Evolutionary conservation across 2,888 invertebrate species (phyloP), one percentile per base, ranked within the genome.

Genomic region (Pristionchus maxplancki): DNA sequence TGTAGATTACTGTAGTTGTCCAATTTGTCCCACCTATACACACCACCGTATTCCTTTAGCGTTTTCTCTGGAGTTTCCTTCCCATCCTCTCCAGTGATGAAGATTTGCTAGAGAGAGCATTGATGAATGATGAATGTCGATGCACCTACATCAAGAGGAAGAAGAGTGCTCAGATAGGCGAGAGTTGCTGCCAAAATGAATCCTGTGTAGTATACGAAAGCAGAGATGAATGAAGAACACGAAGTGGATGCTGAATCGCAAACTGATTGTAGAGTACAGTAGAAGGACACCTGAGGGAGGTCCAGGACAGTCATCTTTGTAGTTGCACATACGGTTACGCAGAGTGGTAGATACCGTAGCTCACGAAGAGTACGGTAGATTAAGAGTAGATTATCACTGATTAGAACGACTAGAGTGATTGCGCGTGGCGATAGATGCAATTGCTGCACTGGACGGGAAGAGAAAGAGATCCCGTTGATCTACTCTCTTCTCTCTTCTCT

Each of bases 271-370:
- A 11, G 74, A 20, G 40, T 74, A 40, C 24, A 28, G 40, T 37
- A 74, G 74, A 74, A 24, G 11, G 74, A 20, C 0, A 78, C 78
- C 78, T 78, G 78, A 78, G 20, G 78, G 78, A 5, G 34, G 34
- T 28, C 82, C 82, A 9, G 50, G 53, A 34, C 50, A 53, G 17
- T 53, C 31, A 44, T 83, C 82, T 50, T 53, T 31, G 34, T 53
- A 83, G 50, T 83, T 83, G 82, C 34, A 28, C 82, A 53, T 83
- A 13, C 81, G 50, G n/a, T 58, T 58, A 34, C 71, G 37, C 20
- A 34, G n/a, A n/a, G n/a, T 58, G 58, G 58, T 58, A n/a, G n/a
- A n/a, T n/a, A 58, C 58, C 58, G 58, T 58, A 58, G 20, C 58
- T 58, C 58, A 58, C 58, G 24, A 5, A 20, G n/a, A 58, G 58